Percentiles rank a stretch among this genome's conserved stretches.
Evolutionary conservation across 2,888 invertebrate genomes (phyloP).

Genomic region (Pteria penguin): DNA sequence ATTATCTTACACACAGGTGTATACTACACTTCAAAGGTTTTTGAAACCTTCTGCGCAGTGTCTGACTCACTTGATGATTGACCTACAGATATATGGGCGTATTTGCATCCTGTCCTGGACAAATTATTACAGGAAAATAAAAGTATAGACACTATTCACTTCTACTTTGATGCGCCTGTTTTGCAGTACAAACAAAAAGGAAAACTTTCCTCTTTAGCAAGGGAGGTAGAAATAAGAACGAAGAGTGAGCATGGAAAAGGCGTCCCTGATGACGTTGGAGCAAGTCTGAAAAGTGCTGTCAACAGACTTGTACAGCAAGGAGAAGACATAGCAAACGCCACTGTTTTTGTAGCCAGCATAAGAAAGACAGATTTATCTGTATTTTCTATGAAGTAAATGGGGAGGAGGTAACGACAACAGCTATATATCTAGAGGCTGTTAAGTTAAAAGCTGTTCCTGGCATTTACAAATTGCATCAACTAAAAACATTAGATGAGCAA

Average conservation of each 20-base stretch:
- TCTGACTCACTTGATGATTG: constrained; percentile 72
- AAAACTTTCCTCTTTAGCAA: constrained; percentile 72
- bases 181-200: constrained; percentile 77
- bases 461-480: constrained; percentile 49
- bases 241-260: constrained; percentile 76
- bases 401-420: not conserved
- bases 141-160: constrained; percentile 42
- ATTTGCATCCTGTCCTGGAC: constrained; percentile 70
- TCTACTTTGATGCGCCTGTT: constrained; percentile 69
- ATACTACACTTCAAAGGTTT: not conserved
- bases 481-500: constrained; percentile 17
- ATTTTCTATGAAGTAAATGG: constrained; percentile 17
- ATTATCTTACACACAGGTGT: constrained; percentile 35
- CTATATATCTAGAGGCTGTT: too few relatives aligned
- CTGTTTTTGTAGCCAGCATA: constrained; percentile 15
- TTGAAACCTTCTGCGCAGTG: constrained; percentile 64
- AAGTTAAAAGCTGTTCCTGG: constrained; percentile 29
- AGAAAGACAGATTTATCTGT: constrained; percentile 16
- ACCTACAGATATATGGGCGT: constrained; percentile 79
- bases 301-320: constrained; percentile 41
- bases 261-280: constrained; percentile 72
- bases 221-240: constrained; percentile 26
- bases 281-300: constrained; percentile 66
- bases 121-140: constrained; percentile 32
- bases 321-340: constrained; percentile 38